Evolutionary conservation across 2,113 vertebrate genomes (phyloP), one percentile per base, ranked within the genome.

Genomic region (Numida meleagris): DNA sequence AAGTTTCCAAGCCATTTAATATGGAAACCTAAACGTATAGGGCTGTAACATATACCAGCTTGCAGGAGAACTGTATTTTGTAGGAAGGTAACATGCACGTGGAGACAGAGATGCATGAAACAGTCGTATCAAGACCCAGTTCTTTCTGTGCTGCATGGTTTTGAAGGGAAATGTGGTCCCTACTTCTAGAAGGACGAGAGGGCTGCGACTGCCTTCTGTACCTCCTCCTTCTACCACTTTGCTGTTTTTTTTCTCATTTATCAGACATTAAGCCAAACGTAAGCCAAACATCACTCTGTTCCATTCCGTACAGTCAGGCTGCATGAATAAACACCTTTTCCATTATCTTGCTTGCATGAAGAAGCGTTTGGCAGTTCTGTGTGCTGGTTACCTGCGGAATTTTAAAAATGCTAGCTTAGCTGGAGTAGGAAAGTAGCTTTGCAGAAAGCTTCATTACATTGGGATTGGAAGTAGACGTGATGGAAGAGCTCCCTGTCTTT

Each of bases 1-100:
- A 50, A 38, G 63, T 93, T 95, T 96, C 94, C 84, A 62, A 82
- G 45, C 36, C 45, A 38, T 94, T 91, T 89, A 82, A 36, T 76
- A 58, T 55, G 84, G 74, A 94, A 92, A 79, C 62, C 21, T 76
- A 82, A 89, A 57, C 63, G 66, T 76, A 33, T 74, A 59, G 75
- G 34, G 33, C 79, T 58, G 36, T 72, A 74, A 55, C 57, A 46
- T 83, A 77, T 92, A 29, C 86, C 82, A 34, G 68, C 59, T 74
- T 77, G 72, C 76, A 88, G 61, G 73, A 57, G 59, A 83, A 55
- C 38, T 93, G 55, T 77, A 1, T 67, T 86, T 71, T 78, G 34
- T 55, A 40, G 55, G 50, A 70, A 76, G 71, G 40, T 51, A 58
- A 42, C 48, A 55, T 2, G 10, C 14, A 10, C 8, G 3, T 14